Conservation (phyloP, 2,888 invertebrate genomes). For the Pristionchus japonicus region DNA sequence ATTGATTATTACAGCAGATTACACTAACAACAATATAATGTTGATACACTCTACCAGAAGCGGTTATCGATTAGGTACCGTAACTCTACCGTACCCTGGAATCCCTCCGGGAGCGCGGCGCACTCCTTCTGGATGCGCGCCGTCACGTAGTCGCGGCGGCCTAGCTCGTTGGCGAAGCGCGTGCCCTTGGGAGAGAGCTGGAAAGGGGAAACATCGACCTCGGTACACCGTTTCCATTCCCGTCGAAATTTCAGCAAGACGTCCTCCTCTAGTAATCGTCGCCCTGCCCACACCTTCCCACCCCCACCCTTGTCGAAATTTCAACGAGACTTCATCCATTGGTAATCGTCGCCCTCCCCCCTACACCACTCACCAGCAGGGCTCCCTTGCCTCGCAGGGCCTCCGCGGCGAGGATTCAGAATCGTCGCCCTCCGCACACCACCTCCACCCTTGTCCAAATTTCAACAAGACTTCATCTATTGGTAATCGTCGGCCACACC, state of each 20-base stretch:
- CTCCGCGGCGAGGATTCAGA: too few species aligned
- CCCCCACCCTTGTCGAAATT: neutral
- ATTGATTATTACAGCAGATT: too few species aligned
- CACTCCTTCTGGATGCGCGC: slow-evolving; percentile 66
- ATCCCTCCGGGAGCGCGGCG: slow-evolving; percentile 51
- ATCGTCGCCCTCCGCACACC: neutral
- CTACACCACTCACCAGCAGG: neutral
- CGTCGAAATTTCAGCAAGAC: neutral
- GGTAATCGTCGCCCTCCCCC: neutral
- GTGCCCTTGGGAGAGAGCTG: slow-evolving; percentile 57
- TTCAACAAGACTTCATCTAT: neutral
- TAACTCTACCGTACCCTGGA: slow-evolving; percentile 48
- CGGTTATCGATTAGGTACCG: too few species aligned
- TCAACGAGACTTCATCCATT: neutral
- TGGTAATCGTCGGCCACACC: neutral
- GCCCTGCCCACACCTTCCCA: neutral
- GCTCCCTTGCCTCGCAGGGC: too few species aligned
- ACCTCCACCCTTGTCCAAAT: neutral
- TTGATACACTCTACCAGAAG: too few species aligned
- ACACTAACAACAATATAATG: too few species aligned
- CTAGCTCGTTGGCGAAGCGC: slow-evolving; percentile 74
- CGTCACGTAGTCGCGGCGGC: slow-evolving; percentile 72
- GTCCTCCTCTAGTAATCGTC: neutral
- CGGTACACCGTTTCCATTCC: too few species aligned
- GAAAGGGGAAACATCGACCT: slow-evolving; percentile 20